These are phyloP conservation scores for Cyphomyrus plagiostoma DNA, from an alignment of 2,113 vertebrate species.

Conservation along the genomic window DNA sequence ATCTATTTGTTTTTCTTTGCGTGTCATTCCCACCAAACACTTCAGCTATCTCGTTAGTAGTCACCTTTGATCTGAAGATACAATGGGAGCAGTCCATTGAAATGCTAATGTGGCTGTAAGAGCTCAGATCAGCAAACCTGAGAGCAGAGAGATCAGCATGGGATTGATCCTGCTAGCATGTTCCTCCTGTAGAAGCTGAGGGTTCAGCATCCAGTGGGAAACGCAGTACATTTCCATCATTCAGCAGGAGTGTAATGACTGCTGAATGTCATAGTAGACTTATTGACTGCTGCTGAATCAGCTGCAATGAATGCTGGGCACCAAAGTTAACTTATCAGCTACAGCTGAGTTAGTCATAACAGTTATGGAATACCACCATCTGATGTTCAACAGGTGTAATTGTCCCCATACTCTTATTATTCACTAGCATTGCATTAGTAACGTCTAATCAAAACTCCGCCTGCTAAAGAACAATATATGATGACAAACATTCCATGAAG, in stretches of 20 bases:
- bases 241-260: not conserved
- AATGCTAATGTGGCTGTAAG: slow-evolving; percentile 10
- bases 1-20: slow-evolving; percentile 4
- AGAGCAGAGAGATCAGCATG: not conserved
- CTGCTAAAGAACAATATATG: not conserved
- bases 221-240: not conserved
- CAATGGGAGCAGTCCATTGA: slow-evolving; percentile 10
- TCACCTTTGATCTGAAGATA: slow-evolving; percentile 17
- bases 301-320: not conserved
- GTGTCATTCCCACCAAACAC: slow-evolving; percentile 16
- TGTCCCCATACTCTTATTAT: not conserved
- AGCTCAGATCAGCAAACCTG: not conserved
- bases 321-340: not conserved
- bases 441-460: not conserved
- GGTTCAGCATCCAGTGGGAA: not conserved
- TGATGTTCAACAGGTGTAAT: not conserved
- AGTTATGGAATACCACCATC: not conserved
- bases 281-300: not conserved
- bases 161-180: not conserved
- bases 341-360: not conserved
- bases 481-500: not conserved
- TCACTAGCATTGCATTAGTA: not conserved
- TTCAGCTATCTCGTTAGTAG: slow-evolving; percentile 11
- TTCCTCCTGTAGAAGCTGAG: not conserved
- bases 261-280: not conserved